A percentile compares a stretch with the other conserved stretches of the same genome.
Evolutionary conservation across 2,888 invertebrate genomes (phyloP).

Genomic region (Drosophila histrio): DNA sequence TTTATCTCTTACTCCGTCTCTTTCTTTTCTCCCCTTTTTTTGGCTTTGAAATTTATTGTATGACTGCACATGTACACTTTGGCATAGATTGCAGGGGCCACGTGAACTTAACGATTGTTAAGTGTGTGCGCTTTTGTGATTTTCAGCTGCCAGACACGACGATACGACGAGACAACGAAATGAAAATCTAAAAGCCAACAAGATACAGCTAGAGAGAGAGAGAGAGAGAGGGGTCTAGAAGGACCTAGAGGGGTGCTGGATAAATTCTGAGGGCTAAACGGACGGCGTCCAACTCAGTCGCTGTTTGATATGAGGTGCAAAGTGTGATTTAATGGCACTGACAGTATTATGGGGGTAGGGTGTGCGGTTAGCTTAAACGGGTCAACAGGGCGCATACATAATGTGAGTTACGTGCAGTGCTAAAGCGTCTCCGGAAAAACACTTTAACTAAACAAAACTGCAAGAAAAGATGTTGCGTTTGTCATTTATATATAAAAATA

Average conservation of each 20-base stretch:
- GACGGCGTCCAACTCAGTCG: constrained; percentile 25
- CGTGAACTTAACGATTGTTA: constrained; percentile 67
- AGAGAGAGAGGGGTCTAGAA: background rate
- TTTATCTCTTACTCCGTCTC: background rate
- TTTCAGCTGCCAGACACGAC: constrained; percentile 47
- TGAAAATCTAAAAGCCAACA: constrained; percentile 2
- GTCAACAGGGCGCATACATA: constrained; percentile 51
- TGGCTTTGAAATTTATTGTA: constrained; percentile 63
- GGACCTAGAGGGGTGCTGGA: background rate
- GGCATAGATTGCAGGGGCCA: constrained; percentile 46
- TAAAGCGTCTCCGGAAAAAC: background rate
- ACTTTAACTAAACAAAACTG: background rate
- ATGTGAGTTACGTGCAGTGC: constrained; percentile 38
- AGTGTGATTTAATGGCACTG: constrained; percentile 58
- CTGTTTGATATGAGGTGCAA: constrained; percentile 60
- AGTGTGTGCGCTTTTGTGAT: constrained; percentile 61
- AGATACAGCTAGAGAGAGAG: background rate
- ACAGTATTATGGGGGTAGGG: background rate
- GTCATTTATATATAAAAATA: background rate
- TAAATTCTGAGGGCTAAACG: constrained; percentile 1
- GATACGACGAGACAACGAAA: background rate
- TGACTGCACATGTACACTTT: constrained; percentile 36
- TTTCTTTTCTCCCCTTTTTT: constrained; percentile 4
- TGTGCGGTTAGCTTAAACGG: constrained; percentile 31
- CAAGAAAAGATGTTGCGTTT: background rate